These are phyloP conservation scores for Tethya wilhelma DNA, from an alignment of 37 sponge, comb jelly and placozoan genomes.

Conservation along the genomic window DNA sequence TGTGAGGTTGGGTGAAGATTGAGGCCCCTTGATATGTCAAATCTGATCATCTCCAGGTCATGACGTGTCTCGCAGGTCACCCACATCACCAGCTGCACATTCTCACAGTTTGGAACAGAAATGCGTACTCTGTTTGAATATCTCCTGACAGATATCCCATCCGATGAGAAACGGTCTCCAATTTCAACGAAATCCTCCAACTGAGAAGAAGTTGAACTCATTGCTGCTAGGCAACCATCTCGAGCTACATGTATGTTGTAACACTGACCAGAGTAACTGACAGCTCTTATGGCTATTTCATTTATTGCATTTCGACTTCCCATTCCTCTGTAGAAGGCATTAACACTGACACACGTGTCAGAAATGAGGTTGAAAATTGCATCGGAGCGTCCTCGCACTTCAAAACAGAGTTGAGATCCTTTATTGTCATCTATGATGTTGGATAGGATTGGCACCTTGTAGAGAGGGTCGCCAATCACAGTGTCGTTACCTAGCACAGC, in stretches of 20 bases:
- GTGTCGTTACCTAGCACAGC: slow-evolving; percentile 50
- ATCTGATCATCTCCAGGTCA: slow-evolving; percentile 54
- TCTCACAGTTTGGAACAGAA: slow-evolving; percentile 60
- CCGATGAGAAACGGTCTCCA: background rate
- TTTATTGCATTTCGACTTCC: slow-evolving; percentile 50
- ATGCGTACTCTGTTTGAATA: slow-evolving; percentile 40
- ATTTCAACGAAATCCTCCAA: background rate
- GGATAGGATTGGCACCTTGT: slow-evolving; percentile 30
- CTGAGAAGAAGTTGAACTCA: background rate
- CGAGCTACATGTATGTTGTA: slow-evolving; percentile 41
- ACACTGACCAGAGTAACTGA: slow-evolving; percentile 24
- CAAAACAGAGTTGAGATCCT: slow-evolving; percentile 44
- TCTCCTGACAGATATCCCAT: slow-evolving; percentile 10
- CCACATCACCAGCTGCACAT: slow-evolving; percentile 44
- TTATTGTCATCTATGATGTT: background rate
- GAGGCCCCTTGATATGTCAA: slow-evolving; percentile 61
- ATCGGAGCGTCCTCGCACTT: slow-evolving; percentile 22
- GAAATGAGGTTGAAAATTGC: slow-evolving; percentile 44
- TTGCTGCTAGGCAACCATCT: slow-evolving; percentile 14
- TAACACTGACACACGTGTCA: slow-evolving; percentile 49
- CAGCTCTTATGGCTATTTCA: slow-evolving; percentile 49
- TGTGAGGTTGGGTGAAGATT: slow-evolving; percentile 62
- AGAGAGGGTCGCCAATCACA: slow-evolving; percentile 55
- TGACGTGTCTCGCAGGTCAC: slow-evolving; percentile 22
- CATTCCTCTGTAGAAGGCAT: slow-evolving; percentile 26